Percentiles rank a stretch among this genome's conserved stretches.
phyloP scores from a whole-genome alignment of 1,140 invertebrate species.

The Monomorium pharaonis region DNA sequence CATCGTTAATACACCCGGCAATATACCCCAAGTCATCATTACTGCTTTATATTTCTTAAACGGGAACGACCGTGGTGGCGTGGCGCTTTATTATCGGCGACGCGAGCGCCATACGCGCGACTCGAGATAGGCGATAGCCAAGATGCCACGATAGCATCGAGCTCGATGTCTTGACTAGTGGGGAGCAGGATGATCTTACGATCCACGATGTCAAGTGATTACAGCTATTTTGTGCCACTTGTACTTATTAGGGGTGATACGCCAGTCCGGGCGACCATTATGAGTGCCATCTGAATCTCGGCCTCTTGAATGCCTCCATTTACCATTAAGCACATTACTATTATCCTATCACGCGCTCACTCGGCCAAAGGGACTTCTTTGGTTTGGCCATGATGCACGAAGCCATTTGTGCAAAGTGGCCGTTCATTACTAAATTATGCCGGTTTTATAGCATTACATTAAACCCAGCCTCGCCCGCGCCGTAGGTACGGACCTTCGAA shows the following conservation, averaged over 20 bases:
- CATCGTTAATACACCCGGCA: background rate
- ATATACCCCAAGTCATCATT: background rate
- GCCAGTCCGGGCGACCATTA: slow-evolving; percentile 80
- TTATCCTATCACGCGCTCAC: slow-evolving; percentile 84
- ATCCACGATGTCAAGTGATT: slow-evolving; percentile 82
- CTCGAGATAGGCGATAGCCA: slow-evolving; percentile 24
- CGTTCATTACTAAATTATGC: slow-evolving; percentile 85
- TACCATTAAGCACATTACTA: slow-evolving; percentile 86
- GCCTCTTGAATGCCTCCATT: slow-evolving; percentile 85
- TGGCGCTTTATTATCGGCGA: slow-evolving; percentile 28
- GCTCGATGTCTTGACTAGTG: slow-evolving; percentile 65
- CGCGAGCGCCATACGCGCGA: background rate
- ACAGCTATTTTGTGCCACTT: slow-evolving; percentile 86
- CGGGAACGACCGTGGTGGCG: background rate
- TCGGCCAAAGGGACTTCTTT: slow-evolving; percentile 81
- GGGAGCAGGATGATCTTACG: slow-evolving; percentile 79
- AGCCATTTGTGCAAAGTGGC: slow-evolving; percentile 85
- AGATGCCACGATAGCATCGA: slow-evolving; percentile 49
- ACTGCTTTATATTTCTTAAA: background rate
- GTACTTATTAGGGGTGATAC: slow-evolving; percentile 85
- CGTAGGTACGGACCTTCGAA: slow-evolving; percentile 71
- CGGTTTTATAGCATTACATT: slow-evolving; percentile 83
- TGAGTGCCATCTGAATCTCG: slow-evolving; percentile 84
- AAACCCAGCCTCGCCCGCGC: slow-evolving; percentile 70
- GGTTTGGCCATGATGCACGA: slow-evolving; percentile 81